Base-by-base conservation (phyloP, 2,797 vertebrate species). In the Cryptoprocta ferox region DNA sequence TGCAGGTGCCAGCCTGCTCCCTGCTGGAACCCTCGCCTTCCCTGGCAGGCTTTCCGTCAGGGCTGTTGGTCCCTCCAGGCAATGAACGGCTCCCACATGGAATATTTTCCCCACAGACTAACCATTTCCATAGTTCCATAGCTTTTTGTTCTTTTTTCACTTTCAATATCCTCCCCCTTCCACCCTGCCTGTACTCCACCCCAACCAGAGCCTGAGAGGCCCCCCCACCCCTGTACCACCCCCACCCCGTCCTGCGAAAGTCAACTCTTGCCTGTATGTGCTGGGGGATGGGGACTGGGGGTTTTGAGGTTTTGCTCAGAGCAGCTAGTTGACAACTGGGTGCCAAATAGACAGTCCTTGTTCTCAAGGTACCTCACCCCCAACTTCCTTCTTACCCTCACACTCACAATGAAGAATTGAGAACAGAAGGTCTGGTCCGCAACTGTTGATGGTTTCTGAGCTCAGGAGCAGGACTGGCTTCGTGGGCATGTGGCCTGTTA, bases 61-160 rank as follows among this genome's bases (percentile, higher is more conserved):
- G 65, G 81, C 97, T 95, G 93, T 89, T 96, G 81, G 95, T 80
- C 59, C 91, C 96, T 92, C 76, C 71, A 84, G 97, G 95, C 93
- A 90, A 93, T 42, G 91, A 95, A 76, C 45, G 26, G 85, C 89
- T 94, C 76, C 89, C 75, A 70, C 24, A 3, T 84, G 89, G 78
- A 94, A 84, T 95, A 80, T 78, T 92, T 95, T 94, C 82, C 68
- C 85, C 16, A 30, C 45, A 92, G 71, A 87, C 90, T 88, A 93
- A 85, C 65, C 50, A 91, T 96, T 95, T 96, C 78, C 39, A 89
- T 39, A n/a, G 80, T 24, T 9, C 48, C 48, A 4, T 48, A 48
- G 76, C 35, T 73, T 78, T 80, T 79, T 39, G 42, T 76, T 76
- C 42, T 75, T 73, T 78, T n/a, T 53, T 30, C 37, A 26, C 28